Evolutionary conservation across 2,113 vertebrate species (phyloP), one percentile per base, ranked within the genome.

Genomic region (Nycticorax nycticorax): DNA sequence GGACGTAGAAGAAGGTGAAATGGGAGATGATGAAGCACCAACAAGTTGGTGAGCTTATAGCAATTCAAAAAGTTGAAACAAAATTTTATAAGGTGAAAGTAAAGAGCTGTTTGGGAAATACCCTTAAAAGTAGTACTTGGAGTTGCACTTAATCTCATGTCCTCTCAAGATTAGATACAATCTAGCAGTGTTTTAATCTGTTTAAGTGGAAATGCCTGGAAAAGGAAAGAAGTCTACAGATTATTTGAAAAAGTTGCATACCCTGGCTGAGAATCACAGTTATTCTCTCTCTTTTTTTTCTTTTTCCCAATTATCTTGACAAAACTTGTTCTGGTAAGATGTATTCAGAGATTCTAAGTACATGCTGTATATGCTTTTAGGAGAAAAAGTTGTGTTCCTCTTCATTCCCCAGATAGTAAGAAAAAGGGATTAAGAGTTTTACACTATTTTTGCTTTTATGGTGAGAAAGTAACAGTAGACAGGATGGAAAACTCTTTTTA

Each of bases 1-100:
- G 98, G 99, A 99, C 2, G 99, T 99, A 67, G 99, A 99, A 94
- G 99, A 99, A 98, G 99, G 99, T 77, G 99, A 99, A 97, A 99
- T 99, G 99, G 99, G 99, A 88, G 99, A 99, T 92, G 99, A 99
- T 86, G 99, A 99, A 88, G 98, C 98, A 39, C 99, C 99, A 30
- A 99, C 99, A 47, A 99, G 98, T 8, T 99, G 99, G 99, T 99
- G 81, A 98, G 98, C 66, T 83, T 93, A 30, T 23, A 71, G 30
- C 64, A 53, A 13, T 73, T 52, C 87, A 90, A 39, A 79, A 45
- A 62, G 60, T 72, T 74, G n/a, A 73, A 71, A 32, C 17, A 56
- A 23, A 71, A 27, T 30, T 59, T 83, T 60, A 6, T 60, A 14
- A 75, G 57, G 24, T 75, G 10, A 84, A 84, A 66, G 8, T 14